Conservation (phyloP, 2,888 invertebrate species). For the Tetramorium bicarinatum region DNA sequence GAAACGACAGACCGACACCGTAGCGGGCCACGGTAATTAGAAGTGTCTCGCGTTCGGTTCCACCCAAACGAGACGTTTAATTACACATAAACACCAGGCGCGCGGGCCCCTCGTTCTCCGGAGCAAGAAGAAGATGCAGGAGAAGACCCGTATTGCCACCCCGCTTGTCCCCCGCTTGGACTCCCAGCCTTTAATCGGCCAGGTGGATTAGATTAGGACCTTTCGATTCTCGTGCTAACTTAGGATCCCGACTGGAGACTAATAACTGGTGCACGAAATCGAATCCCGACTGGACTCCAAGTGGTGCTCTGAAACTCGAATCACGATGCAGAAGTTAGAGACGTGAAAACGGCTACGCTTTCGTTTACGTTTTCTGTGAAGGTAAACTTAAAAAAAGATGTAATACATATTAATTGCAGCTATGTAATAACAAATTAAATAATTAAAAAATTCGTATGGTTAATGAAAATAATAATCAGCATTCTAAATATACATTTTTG, state of each 20-base stretch:
- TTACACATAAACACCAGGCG: slow-evolving; percentile 77
- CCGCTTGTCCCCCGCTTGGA: slow-evolving; percentile 37
- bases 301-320: slow-evolving; percentile 13
- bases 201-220: slow-evolving; percentile 82
- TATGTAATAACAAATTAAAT: background rate
- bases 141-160: background rate
- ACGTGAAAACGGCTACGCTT: background rate
- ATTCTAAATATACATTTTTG: background rate
- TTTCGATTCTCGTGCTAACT: slow-evolving; percentile 76
- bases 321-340: slow-evolving; percentile 37
- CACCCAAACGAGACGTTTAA: slow-evolving; percentile 77
- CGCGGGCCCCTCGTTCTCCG: slow-evolving; percentile 54
- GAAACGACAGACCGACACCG: slow-evolving; percentile 76
- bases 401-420: background rate
- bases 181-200: slow-evolving; percentile 79
- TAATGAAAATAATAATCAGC: slow-evolving; percentile 1
- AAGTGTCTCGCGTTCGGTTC: slow-evolving; percentile 76
- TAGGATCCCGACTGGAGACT: slow-evolving; percentile 70
- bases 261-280: slow-evolving; percentile 75
- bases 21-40: slow-evolving; percentile 78
- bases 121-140: slow-evolving; percentile 34
- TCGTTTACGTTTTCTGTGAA: background rate
- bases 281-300: slow-evolving; percentile 50
- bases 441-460: background rate
- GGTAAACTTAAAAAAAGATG: background rate